These are phyloP conservation scores for Acrobasis suavella DNA, from an alignment of 2,888 invertebrate species.

Conservation along the genomic window DNA sequence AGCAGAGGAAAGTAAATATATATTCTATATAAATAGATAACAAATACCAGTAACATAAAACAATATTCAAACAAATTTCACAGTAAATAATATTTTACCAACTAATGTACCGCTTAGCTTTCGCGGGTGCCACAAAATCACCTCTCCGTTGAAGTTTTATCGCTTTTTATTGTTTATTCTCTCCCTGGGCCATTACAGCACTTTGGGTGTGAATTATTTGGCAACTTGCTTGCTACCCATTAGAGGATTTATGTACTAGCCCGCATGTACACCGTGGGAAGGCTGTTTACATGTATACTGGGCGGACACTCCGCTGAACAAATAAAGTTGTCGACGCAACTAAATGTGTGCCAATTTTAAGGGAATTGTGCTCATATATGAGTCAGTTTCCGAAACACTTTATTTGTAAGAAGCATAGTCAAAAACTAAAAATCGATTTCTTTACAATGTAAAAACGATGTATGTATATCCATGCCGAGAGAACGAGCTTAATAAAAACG, in stretches of 20 bases:
- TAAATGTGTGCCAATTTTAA: background rate
- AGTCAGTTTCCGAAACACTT: no score
- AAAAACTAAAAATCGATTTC: no score
- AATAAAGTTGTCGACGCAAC: background rate
- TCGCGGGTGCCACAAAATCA: conserved; percentile 42
- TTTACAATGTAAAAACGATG: no score
- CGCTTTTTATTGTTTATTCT: conserved; percentile 71
- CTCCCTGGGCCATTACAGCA: conserved; percentile 57
- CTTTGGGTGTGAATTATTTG: conserved; percentile 73
- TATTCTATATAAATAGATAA: no score
- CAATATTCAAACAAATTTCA: background rate
- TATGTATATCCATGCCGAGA: no score
- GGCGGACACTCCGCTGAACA: background rate
- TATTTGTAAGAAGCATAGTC: no score
- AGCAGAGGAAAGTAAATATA: no score
- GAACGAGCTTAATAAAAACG: no score
- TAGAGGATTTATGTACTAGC: conserved; percentile 64
- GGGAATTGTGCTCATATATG: no score
- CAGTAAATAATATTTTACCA: background rate
- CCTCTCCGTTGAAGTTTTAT: conserved; percentile 63
- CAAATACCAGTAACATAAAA: background rate
- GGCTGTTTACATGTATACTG: conserved; percentile 16
- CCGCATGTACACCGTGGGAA: conserved; percentile 32
- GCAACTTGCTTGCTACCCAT: conserved; percentile 63
- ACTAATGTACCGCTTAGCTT: background rate